Evolutionary conservation across 2,888 invertebrate genomes (phyloP).

Genomic region (Callosobruchus maculatus): DNA sequence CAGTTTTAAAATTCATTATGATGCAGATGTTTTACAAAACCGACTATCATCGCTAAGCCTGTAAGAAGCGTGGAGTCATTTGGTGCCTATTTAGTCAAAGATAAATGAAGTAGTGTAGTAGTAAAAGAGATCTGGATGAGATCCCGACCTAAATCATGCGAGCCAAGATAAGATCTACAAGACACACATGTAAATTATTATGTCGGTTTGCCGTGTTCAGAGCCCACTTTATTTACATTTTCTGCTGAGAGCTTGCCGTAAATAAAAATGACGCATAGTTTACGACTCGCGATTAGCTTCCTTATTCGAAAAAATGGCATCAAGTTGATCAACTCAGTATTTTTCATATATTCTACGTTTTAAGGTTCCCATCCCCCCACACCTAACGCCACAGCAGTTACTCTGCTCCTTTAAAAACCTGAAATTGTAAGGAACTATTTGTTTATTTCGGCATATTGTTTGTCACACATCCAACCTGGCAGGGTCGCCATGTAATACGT

Average conservation of each 20-base stretch:
- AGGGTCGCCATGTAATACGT: too few species aligned
- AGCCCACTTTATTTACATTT: constrained; percentile 4
- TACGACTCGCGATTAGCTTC: not conserved
- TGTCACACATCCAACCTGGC: too few species aligned
- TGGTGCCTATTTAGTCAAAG: constrained; percentile 19
- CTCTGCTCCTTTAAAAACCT: too few species aligned
- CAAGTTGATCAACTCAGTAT: too few species aligned
- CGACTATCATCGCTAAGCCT: constrained; percentile 22
- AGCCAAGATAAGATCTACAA: constrained; percentile 14
- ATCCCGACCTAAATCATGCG: constrained; percentile 14
- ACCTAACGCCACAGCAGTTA: too few species aligned
- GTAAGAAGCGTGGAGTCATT: constrained; percentile 21
- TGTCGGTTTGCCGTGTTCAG: constrained; percentile 11
- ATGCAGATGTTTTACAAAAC: not conserved
- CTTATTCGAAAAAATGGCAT: too few species aligned
- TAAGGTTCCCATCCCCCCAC: too few species aligned
- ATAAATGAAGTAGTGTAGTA: constrained; percentile 13
- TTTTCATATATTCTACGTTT: too few species aligned
- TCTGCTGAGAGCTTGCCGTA: not conserved
- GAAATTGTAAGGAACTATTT: too few species aligned
- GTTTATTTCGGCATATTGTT: too few species aligned
- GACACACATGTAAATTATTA: constrained; percentile 14
- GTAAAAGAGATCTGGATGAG: constrained; percentile 12
- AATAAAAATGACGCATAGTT: not conserved
- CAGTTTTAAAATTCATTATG: not conserved